phyloP scores from a whole-genome alignment of 1,140 invertebrate genomes.

The Hylyphantes graminicola region DNA sequence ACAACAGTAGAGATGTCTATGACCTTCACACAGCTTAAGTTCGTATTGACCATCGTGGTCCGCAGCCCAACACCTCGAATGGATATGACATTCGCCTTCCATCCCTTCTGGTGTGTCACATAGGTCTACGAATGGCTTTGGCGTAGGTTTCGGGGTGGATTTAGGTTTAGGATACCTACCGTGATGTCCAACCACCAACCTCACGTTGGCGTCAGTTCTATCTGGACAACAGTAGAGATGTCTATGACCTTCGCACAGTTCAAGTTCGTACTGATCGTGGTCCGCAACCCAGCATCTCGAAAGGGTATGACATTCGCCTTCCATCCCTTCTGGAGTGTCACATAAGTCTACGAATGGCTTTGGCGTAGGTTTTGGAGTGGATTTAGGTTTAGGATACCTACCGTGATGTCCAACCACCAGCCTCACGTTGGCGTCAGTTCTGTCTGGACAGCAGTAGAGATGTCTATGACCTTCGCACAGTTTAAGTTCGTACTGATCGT shows the following conservation, averaged over 20 bases:
- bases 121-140: neutral
- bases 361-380: too few relatives aligned
- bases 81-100: neutral
- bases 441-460: conserved; percentile 6
- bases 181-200: too few relatives aligned
- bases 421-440: neutral
- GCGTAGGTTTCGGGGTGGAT: too few relatives aligned
- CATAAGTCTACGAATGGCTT: neutral
- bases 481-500: neutral
- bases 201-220: neutral
- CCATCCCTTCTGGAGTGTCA: neutral
- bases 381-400: too few relatives aligned
- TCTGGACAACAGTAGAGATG: conserved; percentile 4
- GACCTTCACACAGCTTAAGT: neutral
- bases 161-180: too few relatives aligned
- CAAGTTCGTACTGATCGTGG: neutral
- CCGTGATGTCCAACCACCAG: too few relatives aligned
- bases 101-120: neutral
- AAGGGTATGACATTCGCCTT: neutral
- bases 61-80: neutral
- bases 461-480: neutral
- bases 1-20: conserved; percentile 1
- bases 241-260: neutral
- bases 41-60: neutral
- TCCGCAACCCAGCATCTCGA: neutral